A percentile compares a stretch with the other conserved stretches of the same genome.
Conservation (phyloP, 2,888 invertebrate species). For the Erynnis tages region DNA sequence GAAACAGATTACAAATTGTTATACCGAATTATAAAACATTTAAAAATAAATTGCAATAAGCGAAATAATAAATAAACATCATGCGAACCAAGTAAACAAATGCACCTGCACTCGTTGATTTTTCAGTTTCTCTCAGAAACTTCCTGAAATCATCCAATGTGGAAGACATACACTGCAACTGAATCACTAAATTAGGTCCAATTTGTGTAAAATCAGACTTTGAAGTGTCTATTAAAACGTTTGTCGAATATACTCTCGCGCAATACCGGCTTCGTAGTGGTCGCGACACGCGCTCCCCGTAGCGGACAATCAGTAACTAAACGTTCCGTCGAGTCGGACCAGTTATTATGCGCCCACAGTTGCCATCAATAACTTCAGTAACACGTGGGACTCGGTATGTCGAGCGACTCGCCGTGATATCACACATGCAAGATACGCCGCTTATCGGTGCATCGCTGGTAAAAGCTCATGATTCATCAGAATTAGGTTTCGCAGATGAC, state of each 20-base stretch:
- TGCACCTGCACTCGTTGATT: slow-evolving; percentile 69
- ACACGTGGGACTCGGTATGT: slow-evolving; percentile 70
- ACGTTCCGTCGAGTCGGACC: slow-evolving; percentile 61
- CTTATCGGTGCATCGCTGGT: slow-evolving; percentile 75
- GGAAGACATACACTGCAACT: slow-evolving; percentile 58
- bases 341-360: slow-evolving; percentile 79
- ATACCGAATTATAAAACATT: neutral
- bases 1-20: slow-evolving; percentile 3
- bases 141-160: slow-evolving; percentile 35
- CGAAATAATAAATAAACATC: slow-evolving; percentile 40
- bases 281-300: slow-evolving; percentile 66
- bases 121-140: slow-evolving; percentile 51
- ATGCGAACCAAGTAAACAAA: slow-evolving; percentile 58
- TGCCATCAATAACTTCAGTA: slow-evolving; percentile 69
- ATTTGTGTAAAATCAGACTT: slow-evolving; percentile 45
- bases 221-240: slow-evolving; percentile 47
- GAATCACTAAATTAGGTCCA: slow-evolving; percentile 52
- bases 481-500: slow-evolving; percentile 71
- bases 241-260: slow-evolving; percentile 68
- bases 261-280: slow-evolving; percentile 49
- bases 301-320: slow-evolving; percentile 74
- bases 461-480: slow-evolving; percentile 77
- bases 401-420: slow-evolving; percentile 49
- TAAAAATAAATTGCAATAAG: slow-evolving; percentile 31
- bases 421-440: slow-evolving; percentile 56